Conservation (phyloP, 2,113 vertebrate species). For the Phylloscopus whistleri region DNA sequence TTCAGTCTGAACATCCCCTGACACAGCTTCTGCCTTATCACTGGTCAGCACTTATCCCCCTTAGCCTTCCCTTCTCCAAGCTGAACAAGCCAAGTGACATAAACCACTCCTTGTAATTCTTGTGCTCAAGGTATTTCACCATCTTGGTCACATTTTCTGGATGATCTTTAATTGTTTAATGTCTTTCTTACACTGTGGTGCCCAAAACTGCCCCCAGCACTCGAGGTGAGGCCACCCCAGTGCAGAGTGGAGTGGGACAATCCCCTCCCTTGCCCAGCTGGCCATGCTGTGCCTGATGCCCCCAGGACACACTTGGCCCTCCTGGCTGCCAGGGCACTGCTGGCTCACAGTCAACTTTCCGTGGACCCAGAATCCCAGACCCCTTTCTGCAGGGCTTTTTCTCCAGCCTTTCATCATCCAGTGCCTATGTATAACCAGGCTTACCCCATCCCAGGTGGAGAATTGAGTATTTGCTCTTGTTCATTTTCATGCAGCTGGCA, state of each 20-base stretch:
- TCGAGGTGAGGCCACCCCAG: accelerated
- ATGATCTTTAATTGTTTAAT: background rate
- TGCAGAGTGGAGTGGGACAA: accelerated
- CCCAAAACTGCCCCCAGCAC: background rate
- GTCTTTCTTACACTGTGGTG: background rate
- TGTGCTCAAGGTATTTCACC: background rate
- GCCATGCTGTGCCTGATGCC: accelerated
- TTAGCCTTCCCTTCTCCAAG: background rate
- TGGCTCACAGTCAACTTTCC: accelerated
- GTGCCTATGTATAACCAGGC: background rate
- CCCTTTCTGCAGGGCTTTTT: background rate
- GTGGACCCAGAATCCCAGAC: accelerated
- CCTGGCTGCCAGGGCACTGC: background rate
- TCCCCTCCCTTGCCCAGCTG: background rate
- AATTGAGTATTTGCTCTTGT: background rate
- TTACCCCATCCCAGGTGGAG: background rate
- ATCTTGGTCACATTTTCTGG: background rate
- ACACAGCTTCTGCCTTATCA: background rate
- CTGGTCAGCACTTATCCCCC: background rate
- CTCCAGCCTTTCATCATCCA: background rate
- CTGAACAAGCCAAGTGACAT: background rate
- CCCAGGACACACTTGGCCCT: accelerated
- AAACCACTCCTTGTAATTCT: background rate
- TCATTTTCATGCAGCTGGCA: background rate
- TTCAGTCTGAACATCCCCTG: background rate